phyloP scores from a whole-genome alignment of 2,113 vertebrate species.

The Pongo pygmaeus region DNA sequence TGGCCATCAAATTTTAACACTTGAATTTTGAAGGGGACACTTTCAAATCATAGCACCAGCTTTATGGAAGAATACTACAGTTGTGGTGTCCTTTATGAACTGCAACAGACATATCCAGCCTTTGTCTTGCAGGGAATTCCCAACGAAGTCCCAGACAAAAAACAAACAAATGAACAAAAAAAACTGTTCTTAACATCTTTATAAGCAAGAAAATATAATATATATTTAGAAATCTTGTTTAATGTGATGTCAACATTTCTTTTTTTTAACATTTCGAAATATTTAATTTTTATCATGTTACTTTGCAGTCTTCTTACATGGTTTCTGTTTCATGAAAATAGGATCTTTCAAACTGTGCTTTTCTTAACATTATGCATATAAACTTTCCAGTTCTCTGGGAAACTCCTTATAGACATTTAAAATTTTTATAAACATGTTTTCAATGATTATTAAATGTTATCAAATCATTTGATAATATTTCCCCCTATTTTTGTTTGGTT shows the following conservation, averaged over 20 bases:
- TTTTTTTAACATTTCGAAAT: neutral
- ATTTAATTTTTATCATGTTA: constrained; percentile 24
- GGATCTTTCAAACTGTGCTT: neutral
- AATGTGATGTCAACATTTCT: neutral
- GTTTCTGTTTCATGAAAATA: neutral
- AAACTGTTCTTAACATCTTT: neutral
- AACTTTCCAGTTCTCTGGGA: neutral
- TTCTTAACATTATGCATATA: neutral
- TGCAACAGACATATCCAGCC: neutral
- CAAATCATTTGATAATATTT: neutral
- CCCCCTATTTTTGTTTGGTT: neutral
- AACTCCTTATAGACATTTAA: neutral
- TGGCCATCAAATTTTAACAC: too few relatives aligned
- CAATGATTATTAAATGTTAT: neutral
- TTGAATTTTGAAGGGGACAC: neutral
- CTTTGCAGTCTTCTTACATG: neutral
- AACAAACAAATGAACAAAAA: neutral
- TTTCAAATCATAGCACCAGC: neutral
- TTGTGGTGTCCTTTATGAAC: neutral
- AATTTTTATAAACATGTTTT: neutral
- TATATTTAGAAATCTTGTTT: neutral
- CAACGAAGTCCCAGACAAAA: neutral
- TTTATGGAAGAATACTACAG: neutral
- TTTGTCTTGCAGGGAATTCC: neutral
- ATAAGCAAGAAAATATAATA: neutral